Evolutionary conservation across 2,797 vertebrate species (phyloP), one percentile per base, ranked within the genome.

Genomic region (Artibeus lituratus): DNA sequence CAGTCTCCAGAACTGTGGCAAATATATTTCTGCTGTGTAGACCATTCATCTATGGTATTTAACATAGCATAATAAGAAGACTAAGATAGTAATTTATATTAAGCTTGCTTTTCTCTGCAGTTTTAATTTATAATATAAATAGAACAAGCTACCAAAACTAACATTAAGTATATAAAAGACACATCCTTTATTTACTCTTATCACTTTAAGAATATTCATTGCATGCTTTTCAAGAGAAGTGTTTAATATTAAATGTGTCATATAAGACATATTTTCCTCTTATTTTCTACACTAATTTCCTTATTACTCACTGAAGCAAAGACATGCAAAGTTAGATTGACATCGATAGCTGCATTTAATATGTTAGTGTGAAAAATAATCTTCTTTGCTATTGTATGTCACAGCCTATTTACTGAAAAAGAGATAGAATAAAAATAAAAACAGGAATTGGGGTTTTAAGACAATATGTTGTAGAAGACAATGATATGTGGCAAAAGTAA

Each of bases 351-450:
- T 88, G 55, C 18, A 62, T 94, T 90, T 97, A 87, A 55, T 94
- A 85, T 94, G 55, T 95, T 97, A 93, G n/a, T 32, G 7, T 96
- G 80, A 96, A 96, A 94, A 97, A 98, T 97, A 94, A 94, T 91
- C 77, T 87, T 94, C 94, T 92, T 83, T 96, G 42, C 76, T 94
- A 94, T 82, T 97, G 29, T 80, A 53, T 49, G 24, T 24, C 37
- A 24, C 24, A 62, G 44, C 81, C 67, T 82, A 90, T 94, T 97
- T 97, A 95, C 47, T 76, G 78, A 95, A 53, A 15, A 95, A 83
- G 55, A 84, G 2, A 74, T 12, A 55, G 80, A 96, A 57, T 88
- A 35, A 91, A 87, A 95, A 85, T 62, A 39, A 3, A 19, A 32
- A 47, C 21, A 47, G 4, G 55, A 18, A 82, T 18, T 53, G 59